Percentiles rank a stretch among this genome's conserved stretches.
Conservation (phyloP, 2,888 invertebrate genomes). For the Melipona beecheii region DNA sequence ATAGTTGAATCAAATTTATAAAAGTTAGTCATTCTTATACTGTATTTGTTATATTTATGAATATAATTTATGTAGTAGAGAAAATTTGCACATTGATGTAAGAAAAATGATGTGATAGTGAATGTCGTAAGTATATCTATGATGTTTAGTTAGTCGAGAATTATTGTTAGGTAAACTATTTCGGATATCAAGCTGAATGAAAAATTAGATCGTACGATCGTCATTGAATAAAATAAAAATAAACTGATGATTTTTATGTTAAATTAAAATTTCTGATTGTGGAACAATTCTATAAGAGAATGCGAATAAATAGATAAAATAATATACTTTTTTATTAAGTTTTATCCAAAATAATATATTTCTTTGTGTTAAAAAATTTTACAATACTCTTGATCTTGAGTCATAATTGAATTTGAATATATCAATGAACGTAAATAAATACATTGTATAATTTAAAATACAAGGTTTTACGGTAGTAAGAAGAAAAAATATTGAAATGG, state of each 20-base stretch:
- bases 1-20: neutral
- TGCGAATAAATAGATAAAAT: neutral
- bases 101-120: neutral
- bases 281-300: slow-evolving; percentile 4
- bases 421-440: neutral
- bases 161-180: slow-evolving; percentile 26
- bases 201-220: slow-evolving; percentile 26
- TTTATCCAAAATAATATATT: neutral
- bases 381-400: neutral
- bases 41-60: neutral
- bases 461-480: neutral
- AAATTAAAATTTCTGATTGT: neutral
- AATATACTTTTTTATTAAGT: neutral
- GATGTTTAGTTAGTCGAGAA: neutral
- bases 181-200: slow-evolving; percentile 17
- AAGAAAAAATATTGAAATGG: neutral
- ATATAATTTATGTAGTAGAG: neutral
- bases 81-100: neutral
- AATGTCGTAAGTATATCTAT: neutral
- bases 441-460: slow-evolving; percentile 12
- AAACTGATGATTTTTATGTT: slow-evolving; percentile 4
- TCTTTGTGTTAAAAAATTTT: neutral
- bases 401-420: slow-evolving; percentile 4
- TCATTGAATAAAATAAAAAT: neutral
- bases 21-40: neutral